These are phyloP conservation scores for Drosophila formosana DNA, from an alignment of 2,888 invertebrate genomes.

Conservation along the genomic window DNA sequence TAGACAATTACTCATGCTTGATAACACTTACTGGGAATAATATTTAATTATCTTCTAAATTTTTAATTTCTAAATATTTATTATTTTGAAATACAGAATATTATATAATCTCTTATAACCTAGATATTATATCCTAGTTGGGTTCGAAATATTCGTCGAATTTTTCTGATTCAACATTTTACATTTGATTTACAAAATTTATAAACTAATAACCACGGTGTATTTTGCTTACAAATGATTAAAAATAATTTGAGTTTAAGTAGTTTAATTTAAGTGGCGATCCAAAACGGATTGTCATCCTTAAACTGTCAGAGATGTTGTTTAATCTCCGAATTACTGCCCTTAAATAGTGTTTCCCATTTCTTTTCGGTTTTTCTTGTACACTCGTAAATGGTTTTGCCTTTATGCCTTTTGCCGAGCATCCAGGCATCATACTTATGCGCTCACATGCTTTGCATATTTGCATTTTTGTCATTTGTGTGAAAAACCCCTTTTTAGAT, in stretches of 20 bases:
- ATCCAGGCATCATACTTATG: conserved; percentile 2
- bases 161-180: too few species aligned
- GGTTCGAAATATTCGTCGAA: too few species aligned
- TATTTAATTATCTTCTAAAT: too few species aligned
- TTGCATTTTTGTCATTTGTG: conserved; percentile 35
- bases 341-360: conserved; percentile 10
- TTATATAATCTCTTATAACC: too few species aligned
- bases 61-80: too few species aligned
- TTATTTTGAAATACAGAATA: too few species aligned
- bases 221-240: too few species aligned
- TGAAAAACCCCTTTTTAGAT: conserved; percentile 54
- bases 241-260: not conserved
- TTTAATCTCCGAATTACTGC: conserved; percentile 1
- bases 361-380: conserved; percentile 11
- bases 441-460: conserved; percentile 22
- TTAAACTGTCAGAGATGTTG: not conserved
- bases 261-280: not conserved
- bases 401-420: conserved; percentile 1
- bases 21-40: too few species aligned
- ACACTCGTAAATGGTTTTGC: conserved; percentile 15
- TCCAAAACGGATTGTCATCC: not conserved
- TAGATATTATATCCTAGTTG: too few species aligned
- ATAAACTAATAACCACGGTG: too few species aligned
- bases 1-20: not conserved
- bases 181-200: too few species aligned